Base-by-base conservation (phyloP, 2,888 invertebrate species). In the Eretmocerus hayati region DNA sequence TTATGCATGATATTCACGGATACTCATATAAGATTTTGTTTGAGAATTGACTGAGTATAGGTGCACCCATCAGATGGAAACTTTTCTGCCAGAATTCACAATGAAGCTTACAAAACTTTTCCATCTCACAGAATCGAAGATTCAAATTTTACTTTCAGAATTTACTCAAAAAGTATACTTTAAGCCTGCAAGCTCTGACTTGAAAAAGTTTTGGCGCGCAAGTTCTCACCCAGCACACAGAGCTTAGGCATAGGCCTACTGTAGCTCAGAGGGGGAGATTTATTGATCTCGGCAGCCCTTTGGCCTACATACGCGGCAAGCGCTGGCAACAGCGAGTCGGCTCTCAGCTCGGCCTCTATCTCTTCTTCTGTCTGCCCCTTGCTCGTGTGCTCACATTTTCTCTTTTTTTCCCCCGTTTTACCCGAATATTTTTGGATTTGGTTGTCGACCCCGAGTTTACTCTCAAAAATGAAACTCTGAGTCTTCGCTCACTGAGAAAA, bases 231-330 rank as follows among this genome's bases (percentile, higher is more conserved):
- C 26, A 26, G 6, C 26, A 11, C 11, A n/a, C n/a, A n/a, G n/a
- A n/a, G n/a, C n/a, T n/a, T n/a, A n/a, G 26, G 26, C 11, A 26
- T 26, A 26, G 26, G 26, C 26, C 26, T 26, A 11, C 26, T 11
- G 11, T 26, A 26, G 11, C 21, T 19, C 19, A 21, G 16, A 20
- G 32, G 20, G 50, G 56, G 52, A 48, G 50, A 54, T 47, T 56
- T 56, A 60, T 59, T 55, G 59, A 58, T 57, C 57, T 54, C 53
- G 50, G 39, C 57, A 57, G 58, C 59, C 59, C 59, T 60, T 59
- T 59, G 58, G 54, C 59, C 59, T 59, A 60, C 59, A 58, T 60
- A 56, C 48, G 51, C 21, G 31, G 18, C 32, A 21, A 33, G 36
- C 18, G 36, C 48, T 51, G 21, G n/a, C n/a, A 36, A n/a, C 37